These are phyloP conservation scores for Hyposmocoma kahamanoa DNA, from an alignment of 1,140 invertebrate species.

Conservation along the genomic window DNA sequence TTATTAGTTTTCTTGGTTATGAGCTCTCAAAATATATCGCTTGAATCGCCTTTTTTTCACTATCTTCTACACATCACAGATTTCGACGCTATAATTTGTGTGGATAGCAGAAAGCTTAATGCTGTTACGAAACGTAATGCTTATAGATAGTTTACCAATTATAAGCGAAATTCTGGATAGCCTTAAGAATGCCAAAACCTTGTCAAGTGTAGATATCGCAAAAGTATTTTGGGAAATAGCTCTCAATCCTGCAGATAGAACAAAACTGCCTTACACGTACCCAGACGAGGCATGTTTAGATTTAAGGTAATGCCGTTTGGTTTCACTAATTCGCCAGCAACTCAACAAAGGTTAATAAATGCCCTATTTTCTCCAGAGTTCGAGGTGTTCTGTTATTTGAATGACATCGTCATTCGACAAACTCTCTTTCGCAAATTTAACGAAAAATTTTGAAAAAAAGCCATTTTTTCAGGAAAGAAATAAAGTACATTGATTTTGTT, in stretches of 20 bases:
- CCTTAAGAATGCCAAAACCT: slow-evolving; percentile 29
- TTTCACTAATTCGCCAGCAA: background rate
- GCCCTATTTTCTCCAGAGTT: background rate
- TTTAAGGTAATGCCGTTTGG: background rate
- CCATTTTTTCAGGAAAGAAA: background rate
- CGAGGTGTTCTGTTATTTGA: background rate
- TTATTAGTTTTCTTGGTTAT: too few species aligned
- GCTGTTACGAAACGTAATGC: slow-evolving; percentile 28
- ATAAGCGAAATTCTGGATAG: slow-evolving; percentile 32
- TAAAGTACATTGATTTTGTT: background rate
- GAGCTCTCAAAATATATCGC: too few species aligned
- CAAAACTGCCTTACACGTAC: background rate
- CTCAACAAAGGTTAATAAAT: background rate
- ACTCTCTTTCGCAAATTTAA: background rate
- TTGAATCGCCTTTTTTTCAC: too few species aligned
- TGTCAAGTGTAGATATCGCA: slow-evolving; percentile 38
- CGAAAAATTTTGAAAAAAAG: background rate
- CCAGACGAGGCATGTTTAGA: background rate
- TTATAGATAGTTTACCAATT: slow-evolving; percentile 26
- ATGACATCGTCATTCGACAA: background rate
- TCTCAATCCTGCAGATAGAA: too few species aligned
- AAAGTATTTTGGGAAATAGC: slow-evolving; percentile 50
- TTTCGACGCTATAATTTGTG: too few species aligned
- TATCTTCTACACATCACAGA: too few species aligned
- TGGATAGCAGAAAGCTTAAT: slow-evolving; percentile 35